Percentiles rank a stretch among this genome's conserved stretches.
Evolutionary conservation across 2,113 vertebrate species (phyloP).

Genomic region (Phalacrocorax aristotelis): DNA sequence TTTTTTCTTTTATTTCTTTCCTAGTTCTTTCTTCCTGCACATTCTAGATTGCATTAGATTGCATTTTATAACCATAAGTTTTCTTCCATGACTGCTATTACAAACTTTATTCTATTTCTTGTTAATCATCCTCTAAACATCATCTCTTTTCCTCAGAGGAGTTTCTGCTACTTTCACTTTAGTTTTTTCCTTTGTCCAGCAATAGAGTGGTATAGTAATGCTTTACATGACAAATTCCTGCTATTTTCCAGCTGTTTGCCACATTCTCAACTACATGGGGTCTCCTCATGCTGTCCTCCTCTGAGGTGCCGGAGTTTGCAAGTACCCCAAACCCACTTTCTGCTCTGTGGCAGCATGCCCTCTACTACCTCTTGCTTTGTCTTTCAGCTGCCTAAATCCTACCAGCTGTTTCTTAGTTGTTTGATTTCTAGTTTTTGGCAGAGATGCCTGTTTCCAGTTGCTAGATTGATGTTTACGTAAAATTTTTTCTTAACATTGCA

Average conservation of each 20-base stretch:
- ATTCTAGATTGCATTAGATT: not conserved
- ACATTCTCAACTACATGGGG: not conserved
- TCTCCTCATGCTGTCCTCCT: not conserved
- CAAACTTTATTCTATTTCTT: not conserved
- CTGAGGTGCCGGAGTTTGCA: not conserved
- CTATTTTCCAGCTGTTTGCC: not conserved
- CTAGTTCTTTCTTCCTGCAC: not conserved
- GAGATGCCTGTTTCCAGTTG: not conserved
- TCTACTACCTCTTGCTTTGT: not conserved
- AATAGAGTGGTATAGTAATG: not conserved
- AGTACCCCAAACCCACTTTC: not conserved
- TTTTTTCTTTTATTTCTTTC: not conserved
- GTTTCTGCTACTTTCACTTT: not conserved
- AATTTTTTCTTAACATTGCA: not conserved
- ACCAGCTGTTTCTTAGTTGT: not conserved
- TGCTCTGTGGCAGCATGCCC: not conserved
- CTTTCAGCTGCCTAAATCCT: not conserved
- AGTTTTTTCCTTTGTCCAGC: not conserved
- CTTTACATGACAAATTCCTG: not conserved
- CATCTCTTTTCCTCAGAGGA: not conserved
- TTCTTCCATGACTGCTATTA: not conserved
- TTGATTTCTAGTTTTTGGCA: not conserved
- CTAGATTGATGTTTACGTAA: not conserved
- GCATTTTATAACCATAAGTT: not conserved
- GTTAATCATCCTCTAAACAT: not conserved